Conservation (phyloP, 1,140 invertebrate genomes). For the Magallana ariakensis region DNA sequence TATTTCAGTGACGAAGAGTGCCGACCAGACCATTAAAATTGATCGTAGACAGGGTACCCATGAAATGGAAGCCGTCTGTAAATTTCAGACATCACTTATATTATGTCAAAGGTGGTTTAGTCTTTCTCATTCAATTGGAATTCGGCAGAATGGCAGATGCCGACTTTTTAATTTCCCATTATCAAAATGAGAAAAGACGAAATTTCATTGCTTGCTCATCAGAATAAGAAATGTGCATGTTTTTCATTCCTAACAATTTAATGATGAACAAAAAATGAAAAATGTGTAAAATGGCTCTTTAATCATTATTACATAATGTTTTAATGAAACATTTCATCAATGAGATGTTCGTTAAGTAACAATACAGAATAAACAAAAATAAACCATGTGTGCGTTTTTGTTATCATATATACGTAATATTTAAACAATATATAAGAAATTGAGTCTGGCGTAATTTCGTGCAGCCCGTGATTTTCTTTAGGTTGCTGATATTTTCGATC, state of each 20-base stretch:
- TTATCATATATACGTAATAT: no score
- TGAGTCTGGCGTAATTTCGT: no score
- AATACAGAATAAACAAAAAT: no score
- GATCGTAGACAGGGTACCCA: neutral
- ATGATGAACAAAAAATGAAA: neutral
- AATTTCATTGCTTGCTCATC: neutral
- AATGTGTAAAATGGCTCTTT: neutral
- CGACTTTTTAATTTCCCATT: conserved; percentile 14
- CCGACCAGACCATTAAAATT: conserved; percentile 17
- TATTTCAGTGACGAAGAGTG: neutral
- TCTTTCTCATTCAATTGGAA: conserved; percentile 9
- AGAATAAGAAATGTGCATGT: neutral
- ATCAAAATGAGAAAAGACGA: conserved; percentile 10
- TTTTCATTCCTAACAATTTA: neutral
- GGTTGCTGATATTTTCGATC: no score
- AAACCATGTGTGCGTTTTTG: no score
- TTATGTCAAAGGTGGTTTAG: conserved; percentile 17
- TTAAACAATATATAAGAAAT: no score
- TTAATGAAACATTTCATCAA: neutral
- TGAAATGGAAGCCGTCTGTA: conserved; percentile 6
- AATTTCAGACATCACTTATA: conserved; percentile 31
- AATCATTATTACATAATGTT: neutral
- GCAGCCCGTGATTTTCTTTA: no score
- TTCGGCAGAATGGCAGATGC: conserved; percentile 1
- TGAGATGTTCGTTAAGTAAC: no score